Percentiles rank a stretch among this genome's conserved stretches.
Evolutionary conservation across 2,113 vertebrate species (phyloP).

Genomic region (Romanogobio albipinnatus): DNA sequence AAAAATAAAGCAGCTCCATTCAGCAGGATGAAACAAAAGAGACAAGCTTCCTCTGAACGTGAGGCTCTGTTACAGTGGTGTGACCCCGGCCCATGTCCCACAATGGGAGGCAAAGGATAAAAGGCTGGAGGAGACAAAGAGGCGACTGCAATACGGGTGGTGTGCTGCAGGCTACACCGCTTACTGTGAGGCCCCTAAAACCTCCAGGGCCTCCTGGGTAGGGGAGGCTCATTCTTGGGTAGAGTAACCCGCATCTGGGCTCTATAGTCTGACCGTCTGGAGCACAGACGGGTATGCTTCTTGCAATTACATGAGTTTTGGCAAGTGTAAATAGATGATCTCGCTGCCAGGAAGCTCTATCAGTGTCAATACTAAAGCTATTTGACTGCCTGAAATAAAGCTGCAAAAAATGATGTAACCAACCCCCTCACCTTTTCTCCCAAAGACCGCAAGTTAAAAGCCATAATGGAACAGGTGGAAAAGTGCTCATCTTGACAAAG

Average conservation of each 20-base stretch:
- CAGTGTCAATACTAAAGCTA: neutral
- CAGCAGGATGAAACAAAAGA: conserved; percentile 45
- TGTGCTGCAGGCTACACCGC: conserved; percentile 7
- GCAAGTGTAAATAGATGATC: neutral
- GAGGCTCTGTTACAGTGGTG: conserved; percentile 33
- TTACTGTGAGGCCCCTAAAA: conserved; percentile 23
- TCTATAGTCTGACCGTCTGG: conserved; percentile 18
- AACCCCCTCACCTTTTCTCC: neutral
- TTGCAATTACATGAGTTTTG: conserved; percentile 16
- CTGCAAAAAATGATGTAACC: neutral
- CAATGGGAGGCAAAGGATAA: conserved; percentile 29
- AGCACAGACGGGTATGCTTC: neutral
- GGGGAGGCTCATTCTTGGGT: conserved; percentile 5
- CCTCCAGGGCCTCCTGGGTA: conserved; percentile 40
- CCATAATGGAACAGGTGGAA: neutral
- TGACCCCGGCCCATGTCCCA: conserved; percentile 24
- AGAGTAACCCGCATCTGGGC: conserved; percentile 31
- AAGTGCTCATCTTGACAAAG: neutral
- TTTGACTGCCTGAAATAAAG: neutral
- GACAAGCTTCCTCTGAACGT: conserved; percentile 40
- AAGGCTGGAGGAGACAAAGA: conserved; percentile 41
- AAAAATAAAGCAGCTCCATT: conserved; percentile 40
- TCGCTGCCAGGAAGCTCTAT: neutral
- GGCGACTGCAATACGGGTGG: neutral
- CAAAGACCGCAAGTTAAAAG: neutral